Evolutionary conservation across 2,888 invertebrate species (phyloP), one percentile per base, ranked within the genome.

Genomic region (Acleris holmiana): DNA sequence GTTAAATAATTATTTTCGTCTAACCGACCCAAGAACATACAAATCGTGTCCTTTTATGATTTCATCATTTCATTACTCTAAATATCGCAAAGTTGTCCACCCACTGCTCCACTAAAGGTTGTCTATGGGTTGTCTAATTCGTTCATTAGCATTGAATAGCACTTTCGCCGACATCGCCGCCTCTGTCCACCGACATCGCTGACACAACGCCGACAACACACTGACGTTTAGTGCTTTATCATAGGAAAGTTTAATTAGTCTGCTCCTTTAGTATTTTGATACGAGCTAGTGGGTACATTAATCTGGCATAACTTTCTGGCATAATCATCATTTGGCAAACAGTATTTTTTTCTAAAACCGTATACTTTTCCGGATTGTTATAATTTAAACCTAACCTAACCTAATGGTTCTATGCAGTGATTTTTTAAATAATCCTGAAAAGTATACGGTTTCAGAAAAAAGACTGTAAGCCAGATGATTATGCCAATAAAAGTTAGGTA

Each of bases 101-200:
- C 53, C 48, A 59, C 54, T 55, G 61, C 10, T 25, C n/a, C 7
- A 50, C 18, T 35, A 21, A 49, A 50, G 55, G 58, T 60, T 71
- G 61, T 67, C 35, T 35, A 35, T 4, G 35, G 29, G 35, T 35
- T 35, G 35, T 61, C 74, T 77, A 76, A 79, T 77, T 78, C 71
- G 73, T 69, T 71, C 75, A 81, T 81, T 81, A 81, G 76, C 79
- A 81, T 81, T 80, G 80, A 80, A 81, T 81, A 72, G 73, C 58
- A 59, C 54, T 65, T 59, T 65, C 59, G 59, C 59, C 55, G 54
- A 55, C 54, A 47, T 18, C 7, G 48, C 58, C 59, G 54, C 60
- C 53, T 53, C 40, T 40, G 70, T 44, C 65, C 70, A 72, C 72
- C 76, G 76, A 78, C 77, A 75, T 75, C 62, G 67, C 74, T 72